Conservation (phyloP, 2,113 vertebrate genomes). For the Uropsilus gracilis region DNA sequence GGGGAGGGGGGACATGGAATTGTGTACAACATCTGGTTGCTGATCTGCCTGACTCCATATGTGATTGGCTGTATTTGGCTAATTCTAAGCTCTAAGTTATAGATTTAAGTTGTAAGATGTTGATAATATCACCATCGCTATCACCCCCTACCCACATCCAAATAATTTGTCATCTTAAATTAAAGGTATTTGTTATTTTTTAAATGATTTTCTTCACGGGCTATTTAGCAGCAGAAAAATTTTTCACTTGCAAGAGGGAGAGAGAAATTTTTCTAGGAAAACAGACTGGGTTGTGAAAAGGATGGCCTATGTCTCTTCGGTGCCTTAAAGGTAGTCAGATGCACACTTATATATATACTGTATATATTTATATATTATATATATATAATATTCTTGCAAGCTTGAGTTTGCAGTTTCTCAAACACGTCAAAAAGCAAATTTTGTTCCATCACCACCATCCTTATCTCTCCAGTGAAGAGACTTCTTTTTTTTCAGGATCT, state of each 20-base stretch:
- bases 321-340: slow-evolving; percentile 82
- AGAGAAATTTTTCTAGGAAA: slow-evolving; percentile 69
- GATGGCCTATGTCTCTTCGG: slow-evolving; percentile 77
- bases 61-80: slow-evolving; percentile 44
- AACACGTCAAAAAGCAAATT: slow-evolving; percentile 82
- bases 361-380: slow-evolving; percentile 87
- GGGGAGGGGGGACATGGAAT: not conserved
- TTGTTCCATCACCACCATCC: not conserved
- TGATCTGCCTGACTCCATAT: slow-evolving; percentile 6
- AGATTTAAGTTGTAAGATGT: slow-evolving; percentile 5
- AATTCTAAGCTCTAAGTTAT: not conserved
- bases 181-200: slow-evolving; percentile 40
- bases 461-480: not conserved
- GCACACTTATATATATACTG: slow-evolving; percentile 88
- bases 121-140: not conserved
- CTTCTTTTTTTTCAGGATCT: not conserved
- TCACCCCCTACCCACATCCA: not conserved
- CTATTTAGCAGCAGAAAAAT: slow-evolving; percentile 60
- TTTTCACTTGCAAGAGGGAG: slow-evolving; percentile 48
- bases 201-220: slow-evolving; percentile 44
- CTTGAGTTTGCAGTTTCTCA: slow-evolving; percentile 85
- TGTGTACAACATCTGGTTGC: not conserved
- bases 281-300: slow-evolving; percentile 70
- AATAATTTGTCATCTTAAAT: slow-evolving; percentile 33
- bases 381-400: slow-evolving; percentile 88